A percentile compares a stretch with the other conserved stretches of the same genome.
Conservation (phyloP, 1,140 invertebrate genomes). For the Leptinotarsa defecta region DNA sequence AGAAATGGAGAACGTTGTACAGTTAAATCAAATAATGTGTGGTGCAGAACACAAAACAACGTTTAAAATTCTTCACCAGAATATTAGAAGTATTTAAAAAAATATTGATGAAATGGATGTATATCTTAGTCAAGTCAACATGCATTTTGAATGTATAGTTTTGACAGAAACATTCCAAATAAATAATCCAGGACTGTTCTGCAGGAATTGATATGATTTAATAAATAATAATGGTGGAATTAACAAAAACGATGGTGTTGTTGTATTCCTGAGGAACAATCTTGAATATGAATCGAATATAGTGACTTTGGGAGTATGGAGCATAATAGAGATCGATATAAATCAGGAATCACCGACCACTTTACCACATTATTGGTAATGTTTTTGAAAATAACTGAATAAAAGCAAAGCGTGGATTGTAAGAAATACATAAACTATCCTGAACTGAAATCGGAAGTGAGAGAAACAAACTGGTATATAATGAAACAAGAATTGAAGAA, state of each 20-base stretch:
- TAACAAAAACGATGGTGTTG: background rate
- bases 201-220: background rate
- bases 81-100: background rate
- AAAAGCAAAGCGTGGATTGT: too few relatives aligned
- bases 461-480: background rate
- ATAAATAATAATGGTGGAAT: background rate
- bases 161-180: background rate
- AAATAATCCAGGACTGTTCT: background rate
- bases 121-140: background rate
- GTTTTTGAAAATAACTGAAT: too few relatives aligned
- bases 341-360: too few relatives aligned
- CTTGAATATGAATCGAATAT: background rate
- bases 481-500: conserved; percentile 5
- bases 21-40: too few relatives aligned
- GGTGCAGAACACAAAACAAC: too few relatives aligned
- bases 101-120: conserved; percentile 1
- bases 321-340: too few relatives aligned
- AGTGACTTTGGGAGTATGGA: too few relatives aligned
- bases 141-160: background rate
- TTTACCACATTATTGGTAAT: too few relatives aligned
- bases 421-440: too few relatives aligned
- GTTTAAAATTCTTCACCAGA: too few relatives aligned
- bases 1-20: too few relatives aligned
- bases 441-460: too few relatives aligned
- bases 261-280: background rate